Evolutionary conservation across 2,797 vertebrate genomes (phyloP).

Genomic region (Arrhamphus sclerolepis): DNA sequence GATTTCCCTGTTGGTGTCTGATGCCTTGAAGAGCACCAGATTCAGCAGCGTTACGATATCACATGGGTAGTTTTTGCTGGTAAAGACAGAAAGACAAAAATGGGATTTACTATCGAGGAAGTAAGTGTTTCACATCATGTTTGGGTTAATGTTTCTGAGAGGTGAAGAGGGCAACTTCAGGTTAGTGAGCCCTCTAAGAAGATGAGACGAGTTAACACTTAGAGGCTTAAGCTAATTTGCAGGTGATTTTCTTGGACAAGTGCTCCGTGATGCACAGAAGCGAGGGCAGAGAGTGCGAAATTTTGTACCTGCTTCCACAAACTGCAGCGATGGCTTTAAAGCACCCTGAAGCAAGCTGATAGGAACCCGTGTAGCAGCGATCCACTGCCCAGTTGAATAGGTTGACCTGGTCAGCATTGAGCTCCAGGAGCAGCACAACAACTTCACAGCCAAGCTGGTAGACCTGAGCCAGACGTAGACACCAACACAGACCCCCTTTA

Average conservation of each 20-base stretch:
- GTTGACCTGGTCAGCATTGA: conserved; percentile 95
- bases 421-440: conserved; percentile 91
- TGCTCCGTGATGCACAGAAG: conserved; percentile 8
- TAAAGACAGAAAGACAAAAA: conserved; percentile 9
- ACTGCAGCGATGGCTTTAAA: conserved; percentile 97
- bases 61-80: conserved; percentile 91
- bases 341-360: conserved; percentile 95
- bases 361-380: conserved; percentile 95
- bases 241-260: conserved; percentile 14
- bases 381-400: conserved; percentile 99
- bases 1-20: conserved; percentile 94
- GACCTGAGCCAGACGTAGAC: conserved; percentile 79
- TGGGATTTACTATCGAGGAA: neutral
- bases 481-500: conserved; percentile 3
- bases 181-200: conserved; percentile 27
- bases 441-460: conserved; percentile 97
- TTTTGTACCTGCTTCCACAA: conserved; percentile 91
- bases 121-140: neutral
- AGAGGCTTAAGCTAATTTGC: conserved; percentile 22
- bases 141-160: conserved; percentile 18
- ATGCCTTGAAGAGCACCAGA: conserved; percentile 96
- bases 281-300: neutral
- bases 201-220: conserved; percentile 28
- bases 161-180: neutral
- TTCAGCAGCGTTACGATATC: conserved; percentile 95